These are phyloP conservation scores for Thereva nobilitata DNA, from an alignment of 2,888 invertebrate species.

Conservation along the genomic window DNA sequence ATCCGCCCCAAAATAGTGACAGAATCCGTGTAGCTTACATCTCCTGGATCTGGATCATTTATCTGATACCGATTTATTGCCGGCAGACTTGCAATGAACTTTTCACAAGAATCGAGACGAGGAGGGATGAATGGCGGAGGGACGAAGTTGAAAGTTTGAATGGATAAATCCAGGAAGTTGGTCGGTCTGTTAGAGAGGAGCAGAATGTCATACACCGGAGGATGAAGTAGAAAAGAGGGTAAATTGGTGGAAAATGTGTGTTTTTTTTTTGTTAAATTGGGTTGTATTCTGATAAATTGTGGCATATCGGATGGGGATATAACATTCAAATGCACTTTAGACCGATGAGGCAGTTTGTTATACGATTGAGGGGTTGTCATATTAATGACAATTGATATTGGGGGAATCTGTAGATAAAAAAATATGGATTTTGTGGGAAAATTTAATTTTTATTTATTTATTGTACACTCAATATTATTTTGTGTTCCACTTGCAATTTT, in stretches of 20 bases:
- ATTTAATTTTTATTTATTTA: no score
- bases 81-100: conserved; percentile 26
- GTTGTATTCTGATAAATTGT: conserved; percentile 21
- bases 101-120: conserved; percentile 15
- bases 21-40: conserved; percentile 29
- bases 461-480: no score
- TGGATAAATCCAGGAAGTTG: no score
- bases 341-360: conserved; percentile 4
- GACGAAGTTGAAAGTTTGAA: conserved; percentile 7
- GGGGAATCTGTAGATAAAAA: neutral
- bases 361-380: neutral
- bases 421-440: no score
- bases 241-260: no score
- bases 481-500: no score
- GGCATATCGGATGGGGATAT: conserved; percentile 6
- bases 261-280: conserved; percentile 19
- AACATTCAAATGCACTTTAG: conserved; percentile 25
- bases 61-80: conserved; percentile 35
- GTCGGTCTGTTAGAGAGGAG: no score
- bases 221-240: no score
- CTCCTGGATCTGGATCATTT: conserved; percentile 27
- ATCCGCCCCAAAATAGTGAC: conserved; percentile 19
- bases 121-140: conserved; percentile 1
- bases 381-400: neutral
- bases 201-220: no score